A percentile compares a stretch with the other conserved stretches of the same genome.
phyloP scores from a whole-genome alignment of 2,113 vertebrate species.

The Aspidoscelis tigris region DNA sequence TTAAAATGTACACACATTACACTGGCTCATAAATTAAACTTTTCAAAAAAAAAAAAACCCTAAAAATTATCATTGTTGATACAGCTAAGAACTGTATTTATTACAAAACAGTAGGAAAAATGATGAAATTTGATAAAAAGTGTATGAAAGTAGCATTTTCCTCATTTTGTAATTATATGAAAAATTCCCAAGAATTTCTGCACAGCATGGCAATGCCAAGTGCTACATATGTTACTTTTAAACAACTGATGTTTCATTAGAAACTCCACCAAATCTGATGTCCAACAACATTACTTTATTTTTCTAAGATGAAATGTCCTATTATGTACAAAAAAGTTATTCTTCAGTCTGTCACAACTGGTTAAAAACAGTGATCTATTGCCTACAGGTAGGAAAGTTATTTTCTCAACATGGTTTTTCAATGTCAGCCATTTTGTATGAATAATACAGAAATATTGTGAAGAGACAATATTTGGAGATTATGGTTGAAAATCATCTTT shows the following conservation, averaged over 20 bases:
- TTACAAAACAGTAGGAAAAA: constrained; percentile 47
- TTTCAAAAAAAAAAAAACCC: constrained; percentile 36
- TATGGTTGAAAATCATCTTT: constrained; percentile 63
- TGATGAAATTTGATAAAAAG: constrained; percentile 33
- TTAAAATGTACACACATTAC: constrained; percentile 36
- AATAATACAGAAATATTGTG: constrained; percentile 86
- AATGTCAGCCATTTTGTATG: constrained; percentile 68
- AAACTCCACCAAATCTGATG: constrained; percentile 79
- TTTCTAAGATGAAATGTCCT: constrained; percentile 89
- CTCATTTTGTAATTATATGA: constrained; percentile 46
- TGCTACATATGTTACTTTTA: constrained; percentile 36
- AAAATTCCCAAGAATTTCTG: constrained; percentile 36
- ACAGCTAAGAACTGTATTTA: constrained; percentile 56
- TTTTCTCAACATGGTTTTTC: constrained; percentile 70
- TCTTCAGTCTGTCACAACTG: constrained; percentile 86
- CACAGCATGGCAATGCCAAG: constrained; percentile 58
- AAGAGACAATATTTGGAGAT: constrained; percentile 75
- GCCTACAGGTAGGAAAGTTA: constrained; percentile 80
- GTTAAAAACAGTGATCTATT: constrained; percentile 91
- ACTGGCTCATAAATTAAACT: constrained; percentile 59
- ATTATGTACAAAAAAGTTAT: constrained; percentile 91
- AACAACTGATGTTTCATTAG: constrained; percentile 75
- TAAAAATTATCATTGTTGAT: constrained; percentile 49
- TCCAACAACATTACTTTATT: constrained; percentile 93
- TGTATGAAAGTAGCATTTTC: constrained; percentile 45